phyloP scores from a whole-genome alignment of 2,797 vertebrate species.

The Tauraco hartlaubi region DNA sequence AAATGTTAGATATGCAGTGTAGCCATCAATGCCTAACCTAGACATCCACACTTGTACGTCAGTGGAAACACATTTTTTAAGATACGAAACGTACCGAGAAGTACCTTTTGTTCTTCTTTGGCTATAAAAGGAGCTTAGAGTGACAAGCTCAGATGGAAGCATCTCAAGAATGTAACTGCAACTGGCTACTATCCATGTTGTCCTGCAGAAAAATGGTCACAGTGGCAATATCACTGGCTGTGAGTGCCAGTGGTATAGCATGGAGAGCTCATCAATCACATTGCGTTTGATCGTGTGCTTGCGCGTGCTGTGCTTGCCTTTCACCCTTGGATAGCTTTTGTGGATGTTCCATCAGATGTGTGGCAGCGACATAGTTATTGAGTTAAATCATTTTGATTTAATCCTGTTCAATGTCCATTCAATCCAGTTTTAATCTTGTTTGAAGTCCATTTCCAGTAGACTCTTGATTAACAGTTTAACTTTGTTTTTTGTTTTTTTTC shows the following conservation, averaged over 20 bases:
- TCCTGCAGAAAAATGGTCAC: neutral
- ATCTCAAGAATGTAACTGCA: neutral
- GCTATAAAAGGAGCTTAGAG: neutral
- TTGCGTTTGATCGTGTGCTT: rapidly evolving
- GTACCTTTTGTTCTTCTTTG: neutral
- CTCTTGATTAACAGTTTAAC: neutral
- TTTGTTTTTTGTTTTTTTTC: neutral
- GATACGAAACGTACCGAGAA: neutral
- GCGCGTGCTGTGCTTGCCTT: neutral
- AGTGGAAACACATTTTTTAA: neutral
- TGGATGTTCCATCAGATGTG: neutral
- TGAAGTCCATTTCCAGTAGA: neutral
- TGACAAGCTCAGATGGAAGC: neutral
- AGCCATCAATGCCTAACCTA: rapidly evolving
- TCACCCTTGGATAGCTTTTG: neutral
- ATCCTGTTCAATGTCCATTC: neutral
- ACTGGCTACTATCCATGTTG: rapidly evolving
- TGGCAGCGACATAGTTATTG: neutral
- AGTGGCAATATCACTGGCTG: neutral
- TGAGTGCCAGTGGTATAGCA: neutral
- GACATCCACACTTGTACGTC: rapidly evolving
- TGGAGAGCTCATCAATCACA: neutral
- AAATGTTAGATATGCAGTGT: neutral
- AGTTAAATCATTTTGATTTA: neutral
- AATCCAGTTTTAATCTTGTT: neutral